Conservation (phyloP, 2,888 invertebrate genomes). For the Acrocyrtus sp. region DNA sequence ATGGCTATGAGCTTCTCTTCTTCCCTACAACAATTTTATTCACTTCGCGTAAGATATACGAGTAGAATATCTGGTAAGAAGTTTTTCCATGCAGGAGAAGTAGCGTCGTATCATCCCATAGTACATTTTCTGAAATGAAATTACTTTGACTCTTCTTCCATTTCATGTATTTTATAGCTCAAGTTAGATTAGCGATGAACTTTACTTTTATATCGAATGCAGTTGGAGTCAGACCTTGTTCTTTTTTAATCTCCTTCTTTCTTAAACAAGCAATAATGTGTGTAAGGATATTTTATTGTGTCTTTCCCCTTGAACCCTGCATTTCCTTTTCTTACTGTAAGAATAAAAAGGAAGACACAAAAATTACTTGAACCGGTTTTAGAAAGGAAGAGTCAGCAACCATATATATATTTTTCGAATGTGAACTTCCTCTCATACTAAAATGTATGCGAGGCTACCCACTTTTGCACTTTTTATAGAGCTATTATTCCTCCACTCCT, state of each 20-base stretch:
- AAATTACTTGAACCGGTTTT: conserved; percentile 36
- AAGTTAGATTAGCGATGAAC: no score
- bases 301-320: conserved; percentile 32
- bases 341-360: neutral
- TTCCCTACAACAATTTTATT: no score
- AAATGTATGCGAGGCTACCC: no score
- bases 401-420: conserved; percentile 17
- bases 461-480: no score
- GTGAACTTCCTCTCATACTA: neutral
- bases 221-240: neutral
- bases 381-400: conserved; percentile 49
- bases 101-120: no score
- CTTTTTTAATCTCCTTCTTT: neutral
- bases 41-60: neutral
- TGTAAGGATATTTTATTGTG: no score
- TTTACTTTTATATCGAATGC: neutral
- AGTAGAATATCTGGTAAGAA: neutral
- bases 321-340: neutral
- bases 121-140: no score
- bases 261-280: neutral
- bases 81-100: no score
- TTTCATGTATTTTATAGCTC: no score
- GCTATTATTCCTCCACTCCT: conserved; percentile 8
- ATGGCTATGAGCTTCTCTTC: no score
- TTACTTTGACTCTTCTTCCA: no score